Conservation (phyloP, 92 coral and sea anemone species). For the Palythoa grandis region DNA sequence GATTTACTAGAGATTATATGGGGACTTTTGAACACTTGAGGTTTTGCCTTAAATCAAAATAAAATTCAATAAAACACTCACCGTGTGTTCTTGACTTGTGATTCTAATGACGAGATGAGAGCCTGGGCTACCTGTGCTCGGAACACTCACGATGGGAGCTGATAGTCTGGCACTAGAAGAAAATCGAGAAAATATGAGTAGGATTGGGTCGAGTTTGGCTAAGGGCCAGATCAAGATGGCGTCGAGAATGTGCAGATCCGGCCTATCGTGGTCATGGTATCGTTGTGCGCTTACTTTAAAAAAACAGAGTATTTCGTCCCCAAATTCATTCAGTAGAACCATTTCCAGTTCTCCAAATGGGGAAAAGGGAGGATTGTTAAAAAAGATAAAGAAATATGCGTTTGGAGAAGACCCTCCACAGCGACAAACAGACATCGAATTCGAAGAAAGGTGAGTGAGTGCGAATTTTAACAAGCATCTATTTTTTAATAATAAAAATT, state of each 20-base stretch:
- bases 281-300: background rate
- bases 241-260: background rate
- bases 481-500: no score
- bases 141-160: no score
- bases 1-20: no score
- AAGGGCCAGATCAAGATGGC: constrained; percentile 24
- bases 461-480: background rate
- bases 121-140: no score
- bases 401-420: constrained; percentile 46
- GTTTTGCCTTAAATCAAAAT: no score
- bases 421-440: constrained; percentile 7
- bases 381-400: constrained; percentile 31
- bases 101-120: no score
- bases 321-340: background rate
- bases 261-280: background rate
- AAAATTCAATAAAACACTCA: no score
- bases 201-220: no score
- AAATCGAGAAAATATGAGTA: no score
- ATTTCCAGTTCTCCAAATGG: constrained; percentile 12
- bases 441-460: constrained; percentile 17
- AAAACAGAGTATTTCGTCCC: background rate
- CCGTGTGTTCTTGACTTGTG: no score
- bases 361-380: constrained; percentile 16
- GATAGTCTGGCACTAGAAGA: no score
- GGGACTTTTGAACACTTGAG: no score